A percentile compares a stretch with the other conserved stretches of the same genome.
Conservation (phyloP, 2,888 invertebrate genomes). For the Masnerella sp. region DNA sequence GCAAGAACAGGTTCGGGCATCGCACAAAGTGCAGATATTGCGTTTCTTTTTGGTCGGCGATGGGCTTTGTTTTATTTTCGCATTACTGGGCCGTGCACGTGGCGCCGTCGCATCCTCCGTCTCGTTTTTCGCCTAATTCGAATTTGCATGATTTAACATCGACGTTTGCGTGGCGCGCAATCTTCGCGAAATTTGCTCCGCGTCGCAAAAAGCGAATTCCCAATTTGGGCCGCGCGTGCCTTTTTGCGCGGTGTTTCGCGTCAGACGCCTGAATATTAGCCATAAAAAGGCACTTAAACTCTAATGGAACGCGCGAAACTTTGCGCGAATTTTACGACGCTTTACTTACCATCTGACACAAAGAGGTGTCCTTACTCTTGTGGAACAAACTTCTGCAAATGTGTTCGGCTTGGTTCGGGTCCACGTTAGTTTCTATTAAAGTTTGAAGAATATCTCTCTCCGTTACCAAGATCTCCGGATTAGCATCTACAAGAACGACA, state of each 20-base stretch:
- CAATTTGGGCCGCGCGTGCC: slow-evolving; percentile 12
- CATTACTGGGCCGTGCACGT: slow-evolving; percentile 18
- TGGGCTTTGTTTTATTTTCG: slow-evolving; percentile 30
- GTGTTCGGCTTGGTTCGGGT: slow-evolving; percentile 67
- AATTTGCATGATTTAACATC: slow-evolving; percentile 40
- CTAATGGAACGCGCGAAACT: slow-evolving; percentile 43
- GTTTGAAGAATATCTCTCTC: slow-evolving; percentile 70
- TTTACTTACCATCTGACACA: slow-evolving; percentile 62
- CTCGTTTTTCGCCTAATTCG: slow-evolving; percentile 43
- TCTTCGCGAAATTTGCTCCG: slow-evolving; percentile 16
- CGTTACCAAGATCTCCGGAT: slow-evolving; percentile 69
- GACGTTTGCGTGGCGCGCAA: slow-evolving; percentile 4
- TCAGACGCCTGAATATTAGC: slow-evolving; percentile 20
- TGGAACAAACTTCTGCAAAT: slow-evolving; percentile 68
- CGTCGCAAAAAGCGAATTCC: slow-evolving; percentile 21
- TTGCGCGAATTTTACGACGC: slow-evolving; percentile 37
- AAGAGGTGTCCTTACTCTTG: slow-evolving; percentile 64
- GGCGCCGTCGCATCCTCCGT: slow-evolving; percentile 7
- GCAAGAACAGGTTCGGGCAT: slow-evolving; percentile 28
- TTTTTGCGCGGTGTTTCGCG: slow-evolving; percentile 6
- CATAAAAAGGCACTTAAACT: slow-evolving; percentile 38
- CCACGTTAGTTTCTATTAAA: slow-evolving; percentile 69
- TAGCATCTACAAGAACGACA: slow-evolving; percentile 68
- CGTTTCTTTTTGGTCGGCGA: slow-evolving; percentile 27
- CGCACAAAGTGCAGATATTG: slow-evolving; percentile 27